Base-by-base conservation (phyloP, 2,113 vertebrate species). In the Petroica traversi region DNA sequence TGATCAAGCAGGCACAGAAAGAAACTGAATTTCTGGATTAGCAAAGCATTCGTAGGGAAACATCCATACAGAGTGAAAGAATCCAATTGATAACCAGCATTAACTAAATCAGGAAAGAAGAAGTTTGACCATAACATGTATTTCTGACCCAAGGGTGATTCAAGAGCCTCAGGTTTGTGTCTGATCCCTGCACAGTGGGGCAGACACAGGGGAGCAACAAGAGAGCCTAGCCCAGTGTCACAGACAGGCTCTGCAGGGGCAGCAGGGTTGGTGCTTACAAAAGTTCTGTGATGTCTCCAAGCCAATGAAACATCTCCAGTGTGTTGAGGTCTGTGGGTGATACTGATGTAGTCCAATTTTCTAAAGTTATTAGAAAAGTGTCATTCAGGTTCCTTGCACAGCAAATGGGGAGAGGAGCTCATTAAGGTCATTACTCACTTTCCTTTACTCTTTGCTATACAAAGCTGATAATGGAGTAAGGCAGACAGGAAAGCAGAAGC, bases 31-130 rank as follows among this genome's bases (percentile, higher is more conserved):
- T 59, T 58, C 38, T 78, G 29, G 29, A 77, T 71, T 62, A 63
- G 29, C 16, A 19, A 1, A 57, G 24, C 3, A 45, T 49, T 66
- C 38, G 11, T 29, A 57, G 12, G 41, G 34, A 66, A 87, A 58
- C 0, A 0, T 18, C 41, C 8, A 18, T 0, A 5, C 29, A 77
- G 59, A 84, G 13, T 1, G 5, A 76, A 64, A 24, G 36, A 61
- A 45, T 57, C 4, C 0, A 0, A 33, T 6, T 17, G 29, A n/a
- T 1, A 79, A 24, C 3, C 28, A 46, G n/a, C 29, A 46, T 11
- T 19, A 61, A 19, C 14, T 61, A 51, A 51, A 54, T 9, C 10
- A 45, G 8, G 7, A 41, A 69, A 78, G 46, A 29, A 41, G 2
- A 31, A 40, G 20, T 31, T n/a, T 76, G 63, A 52, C 19, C 5